A percentile compares a stretch with the other conserved stretches of the same genome.
Conservation (phyloP, 2,888 invertebrate species). For the Epinotia brunnichana region DNA sequence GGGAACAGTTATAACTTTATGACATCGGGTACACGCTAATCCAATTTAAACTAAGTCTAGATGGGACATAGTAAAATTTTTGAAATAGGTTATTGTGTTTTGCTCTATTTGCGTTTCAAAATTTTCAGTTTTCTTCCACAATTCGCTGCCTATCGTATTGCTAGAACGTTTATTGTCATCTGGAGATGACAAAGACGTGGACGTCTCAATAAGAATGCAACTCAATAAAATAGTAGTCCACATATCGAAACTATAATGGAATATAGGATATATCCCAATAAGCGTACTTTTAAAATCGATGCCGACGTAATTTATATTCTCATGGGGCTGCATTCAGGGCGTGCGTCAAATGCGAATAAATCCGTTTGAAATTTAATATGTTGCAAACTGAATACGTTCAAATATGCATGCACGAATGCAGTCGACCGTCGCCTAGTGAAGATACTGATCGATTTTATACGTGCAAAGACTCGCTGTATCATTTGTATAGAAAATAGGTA, state of each 20-base stretch:
- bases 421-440: conserved; percentile 48
- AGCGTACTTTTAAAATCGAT: conserved; percentile 47
- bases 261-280: conserved; percentile 30
- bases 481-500: conserved; percentile 34
- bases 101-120: background rate
- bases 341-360: conserved; percentile 62
- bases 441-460: conserved; percentile 54
- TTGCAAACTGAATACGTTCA: conserved; percentile 59
- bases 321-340: conserved; percentile 53
- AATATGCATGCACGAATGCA: conserved; percentile 60
- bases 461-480: conserved; percentile 41
- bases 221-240: conserved; percentile 11
- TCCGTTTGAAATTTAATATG: conserved; percentile 77
- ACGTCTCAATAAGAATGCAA: conserved; percentile 1
- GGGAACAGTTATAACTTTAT: too few species aligned
- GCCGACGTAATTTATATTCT: conserved; percentile 54
- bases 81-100: background rate
- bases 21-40: too few species aligned
- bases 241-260: conserved; percentile 12
- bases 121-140: background rate
- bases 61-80: too few species aligned
- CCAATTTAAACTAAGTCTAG: background rate
- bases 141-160: background rate
- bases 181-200: too few species aligned
- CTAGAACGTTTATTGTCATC: background rate